Evolutionary conservation across 2,888 invertebrate species (phyloP), one percentile per base, ranked within the genome.

Genomic region (Tipula vernalis): DNA sequence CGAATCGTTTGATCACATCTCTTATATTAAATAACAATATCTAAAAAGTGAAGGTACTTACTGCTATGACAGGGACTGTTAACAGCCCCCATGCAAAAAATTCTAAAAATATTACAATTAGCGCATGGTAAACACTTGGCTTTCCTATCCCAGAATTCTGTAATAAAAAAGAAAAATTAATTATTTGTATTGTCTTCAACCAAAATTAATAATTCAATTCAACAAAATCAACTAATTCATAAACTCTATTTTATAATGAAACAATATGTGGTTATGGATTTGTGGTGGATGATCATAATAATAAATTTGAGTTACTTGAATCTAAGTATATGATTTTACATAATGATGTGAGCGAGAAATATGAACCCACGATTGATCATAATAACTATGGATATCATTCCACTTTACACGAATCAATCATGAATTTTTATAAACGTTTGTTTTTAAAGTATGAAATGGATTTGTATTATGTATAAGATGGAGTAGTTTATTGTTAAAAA

Each of bases 61-160:
- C 91, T 88, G 90, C 92, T 91, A 99, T 99, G 90, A 99, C 97
- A 87, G 99, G 99, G 94, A 98, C 98, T 88, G 99, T 99, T 88
- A 99, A 94, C 89, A 99, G 94, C 87, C 99, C 99, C 99, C 99
- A 99, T 89, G 99, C 98, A 93, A 99, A 99, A 93, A 99, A 99
- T 93, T 99, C 99, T 92, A 99, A 93, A 93, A 99, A 99, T 92
- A 99, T 99, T 90, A 99, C 98, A 91, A 99, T 96, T 91, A 99
- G 93, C 88, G 99, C 99, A 95, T 99, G 99, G 92, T 98, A 98
- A 88, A 99, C 96, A 91, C 98, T 98, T 88, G 99, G 98, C 92
- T 96, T 96, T 88, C 98, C 98, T 91, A 98, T 96, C 89, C 97
- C 97, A 89, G 95, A 95, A 89, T 94, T 95, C 95, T 95, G 93